Evolutionary conservation across 2,113 vertebrate genomes (phyloP).

Genomic region (Coryphaenoides rupestris): DNA sequence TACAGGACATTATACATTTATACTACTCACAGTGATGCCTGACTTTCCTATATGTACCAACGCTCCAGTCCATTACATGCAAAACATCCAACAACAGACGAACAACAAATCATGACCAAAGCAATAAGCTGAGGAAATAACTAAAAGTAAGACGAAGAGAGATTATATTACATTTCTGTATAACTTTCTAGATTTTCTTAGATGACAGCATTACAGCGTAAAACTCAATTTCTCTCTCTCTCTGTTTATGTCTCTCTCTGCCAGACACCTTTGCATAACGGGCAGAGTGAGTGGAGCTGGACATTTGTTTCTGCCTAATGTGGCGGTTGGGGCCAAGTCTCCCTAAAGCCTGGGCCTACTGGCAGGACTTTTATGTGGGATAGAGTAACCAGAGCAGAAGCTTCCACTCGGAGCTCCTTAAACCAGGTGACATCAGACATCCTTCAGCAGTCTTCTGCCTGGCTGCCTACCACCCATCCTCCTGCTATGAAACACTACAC

Average conservation of each 20-base stretch:
- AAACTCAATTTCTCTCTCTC: constrained; percentile 36
- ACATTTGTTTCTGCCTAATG: constrained; percentile 64
- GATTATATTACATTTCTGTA: constrained; percentile 27
- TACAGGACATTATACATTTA: no score
- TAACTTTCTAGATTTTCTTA: constrained; percentile 12
- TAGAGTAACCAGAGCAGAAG: constrained; percentile 67
- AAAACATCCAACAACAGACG: no score
- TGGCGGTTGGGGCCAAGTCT: constrained; percentile 64
- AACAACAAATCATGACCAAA: no score
- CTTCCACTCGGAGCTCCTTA: constrained; percentile 67
- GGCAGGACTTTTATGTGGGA: constrained; percentile 73
- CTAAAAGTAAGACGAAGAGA: constrained; percentile 16
- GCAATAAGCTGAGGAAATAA: no score
- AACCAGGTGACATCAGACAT: constrained; percentile 75
- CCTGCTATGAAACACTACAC: constrained; percentile 67
- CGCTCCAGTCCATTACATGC: no score
- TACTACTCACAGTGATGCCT: no score
- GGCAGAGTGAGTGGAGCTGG: constrained; percentile 50
- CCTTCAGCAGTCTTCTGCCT: constrained; percentile 48
- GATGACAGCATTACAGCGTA: constrained; percentile 12
- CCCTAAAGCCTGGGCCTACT: constrained; percentile 58
- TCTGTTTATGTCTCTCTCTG: constrained; percentile 39
- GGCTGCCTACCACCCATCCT: constrained; percentile 58
- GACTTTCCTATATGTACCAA: no score
- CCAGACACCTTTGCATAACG: constrained; percentile 48